Evolutionary conservation across 2,113 vertebrate genomes (phyloP).

Genomic region (Ageneiosus marmoratus): DNA sequence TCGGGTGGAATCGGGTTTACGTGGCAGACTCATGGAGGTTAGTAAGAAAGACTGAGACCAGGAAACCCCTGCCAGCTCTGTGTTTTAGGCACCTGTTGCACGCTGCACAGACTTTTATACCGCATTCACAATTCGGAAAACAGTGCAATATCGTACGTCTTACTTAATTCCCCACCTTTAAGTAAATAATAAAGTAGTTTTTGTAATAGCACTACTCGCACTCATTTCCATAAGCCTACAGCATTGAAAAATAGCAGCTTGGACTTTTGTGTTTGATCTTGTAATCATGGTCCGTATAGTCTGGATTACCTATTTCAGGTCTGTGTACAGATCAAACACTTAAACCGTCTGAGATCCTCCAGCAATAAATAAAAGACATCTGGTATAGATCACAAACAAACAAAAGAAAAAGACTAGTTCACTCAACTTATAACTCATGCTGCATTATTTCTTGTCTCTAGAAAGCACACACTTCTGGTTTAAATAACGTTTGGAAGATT

Average conservation of each 20-base stretch:
- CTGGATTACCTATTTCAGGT: background rate
- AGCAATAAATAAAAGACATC: background rate
- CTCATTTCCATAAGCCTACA: too few relatives aligned
- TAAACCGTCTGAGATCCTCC: background rate
- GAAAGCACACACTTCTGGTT: background rate
- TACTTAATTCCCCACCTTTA: slow-evolving; percentile 46
- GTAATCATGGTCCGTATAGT: background rate
- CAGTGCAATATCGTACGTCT: slow-evolving; percentile 62
- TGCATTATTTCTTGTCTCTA: background rate
- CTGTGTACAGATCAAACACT: background rate
- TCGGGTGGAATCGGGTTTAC: slow-evolving; percentile 70
- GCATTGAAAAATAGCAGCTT: background rate
- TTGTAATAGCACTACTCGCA: background rate
- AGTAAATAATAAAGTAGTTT: slow-evolving; percentile 6
- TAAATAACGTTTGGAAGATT: slow-evolving; percentile 11
- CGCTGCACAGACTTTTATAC: slow-evolving; percentile 72
- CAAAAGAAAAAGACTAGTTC: background rate
- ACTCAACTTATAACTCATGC: background rate
- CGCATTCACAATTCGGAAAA: slow-evolving; percentile 73
- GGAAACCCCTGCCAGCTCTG: slow-evolving; percentile 60
- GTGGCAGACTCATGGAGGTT: slow-evolving; percentile 72
- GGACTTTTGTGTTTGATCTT: background rate
- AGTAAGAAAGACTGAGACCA: slow-evolving; percentile 56
- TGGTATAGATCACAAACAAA: slow-evolving; percentile 44
- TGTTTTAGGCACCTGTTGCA: slow-evolving; percentile 76